Evolutionary conservation across 2,797 vertebrate species (phyloP).

Genomic region (Coilia nasus): DNA sequence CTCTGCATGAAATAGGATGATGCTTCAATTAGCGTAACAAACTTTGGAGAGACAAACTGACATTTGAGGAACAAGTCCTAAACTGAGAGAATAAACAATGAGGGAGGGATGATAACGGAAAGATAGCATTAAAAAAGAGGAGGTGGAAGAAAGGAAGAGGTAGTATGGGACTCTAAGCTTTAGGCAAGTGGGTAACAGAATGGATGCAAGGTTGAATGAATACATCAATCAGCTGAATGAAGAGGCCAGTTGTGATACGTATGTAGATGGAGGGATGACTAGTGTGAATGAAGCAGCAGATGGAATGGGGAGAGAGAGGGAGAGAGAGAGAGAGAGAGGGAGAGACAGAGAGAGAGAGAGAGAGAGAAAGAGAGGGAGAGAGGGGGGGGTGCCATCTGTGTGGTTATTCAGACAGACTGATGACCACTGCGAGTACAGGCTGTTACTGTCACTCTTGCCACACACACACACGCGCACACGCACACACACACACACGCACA

Average conservation of each 20-base stretch:
- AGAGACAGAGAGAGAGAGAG: background rate
- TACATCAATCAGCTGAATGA: background rate
- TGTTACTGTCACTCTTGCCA: background rate
- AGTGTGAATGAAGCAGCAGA: slow-evolving; percentile 9
- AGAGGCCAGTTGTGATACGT: background rate
- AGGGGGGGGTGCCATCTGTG: slow-evolving; percentile 27
- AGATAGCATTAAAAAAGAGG: background rate
- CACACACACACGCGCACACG: background rate
- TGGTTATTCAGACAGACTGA: slow-evolving; percentile 24
- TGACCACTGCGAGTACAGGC: slow-evolving; percentile 41
- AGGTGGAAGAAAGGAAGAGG: background rate
- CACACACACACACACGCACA: background rate
- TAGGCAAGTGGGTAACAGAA: background rate
- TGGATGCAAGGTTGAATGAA: background rate
- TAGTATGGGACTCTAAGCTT: background rate
- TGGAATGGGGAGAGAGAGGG: background rate
- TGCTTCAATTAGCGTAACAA: no score
- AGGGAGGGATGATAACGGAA: background rate
- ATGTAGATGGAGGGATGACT: background rate
- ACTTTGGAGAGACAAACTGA: no score
- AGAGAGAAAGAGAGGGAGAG: slow-evolving; percentile 50
- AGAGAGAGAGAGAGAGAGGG: background rate
- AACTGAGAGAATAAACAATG: background rate
- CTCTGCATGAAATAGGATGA: no score
- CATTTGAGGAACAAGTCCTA: background rate